Base-by-base conservation (phyloP, 2,797 vertebrate species). In the Lithobates pipiens region DNA sequence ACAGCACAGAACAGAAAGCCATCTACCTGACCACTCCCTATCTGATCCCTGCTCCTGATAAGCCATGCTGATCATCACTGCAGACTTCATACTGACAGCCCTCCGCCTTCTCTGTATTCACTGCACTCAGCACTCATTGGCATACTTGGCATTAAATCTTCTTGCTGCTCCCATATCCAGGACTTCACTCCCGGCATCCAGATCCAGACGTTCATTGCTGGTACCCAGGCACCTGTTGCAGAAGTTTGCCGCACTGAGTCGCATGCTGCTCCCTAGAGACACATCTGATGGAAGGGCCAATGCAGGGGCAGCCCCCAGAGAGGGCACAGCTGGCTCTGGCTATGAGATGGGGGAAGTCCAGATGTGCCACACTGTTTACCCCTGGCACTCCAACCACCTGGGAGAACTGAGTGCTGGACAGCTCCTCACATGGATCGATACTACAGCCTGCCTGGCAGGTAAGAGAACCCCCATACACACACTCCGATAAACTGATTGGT, bases 391-490 rank as follows among this genome's bases (percentile, higher is more conserved):
- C 42, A 86, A 91, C 88, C 78, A 90, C 70, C 89, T 85, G n/a
- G 93, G 93, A 0, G 86, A 91, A 84, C 93, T 95, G 84, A 90
- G 91, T 83, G 91, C 93, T 0, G 94, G 92, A 46, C 93, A 94
- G 89, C 93, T 95, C 68, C 94, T 95, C 65, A 90, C 92, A 68
- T 94, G 94, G 94, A 93, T 95, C 77, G 93, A 95, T 81, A 90
- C 89, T 73, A 85, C 91, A 1, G 94, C 94, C 84, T 95, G 93
- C 89, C 90, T 95, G 39, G 93, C 93, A 36, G 94, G 95, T 94
- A 92, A 77, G 83, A 65, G 61, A 5, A 25, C 11, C n/a, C n/a
- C 7, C n/a, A 3, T 65, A 65, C 10, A 65, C 61, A 61, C 44
- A 46, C 11, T 2, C 0, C 3, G 10, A 11, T 13, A 46, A 46